A percentile compares a stretch with the other conserved stretches of the same genome.
These are phyloP conservation scores for Blastobasis adustella DNA, from an alignment of 2,888 invertebrate species.

Conservation along the genomic window DNA sequence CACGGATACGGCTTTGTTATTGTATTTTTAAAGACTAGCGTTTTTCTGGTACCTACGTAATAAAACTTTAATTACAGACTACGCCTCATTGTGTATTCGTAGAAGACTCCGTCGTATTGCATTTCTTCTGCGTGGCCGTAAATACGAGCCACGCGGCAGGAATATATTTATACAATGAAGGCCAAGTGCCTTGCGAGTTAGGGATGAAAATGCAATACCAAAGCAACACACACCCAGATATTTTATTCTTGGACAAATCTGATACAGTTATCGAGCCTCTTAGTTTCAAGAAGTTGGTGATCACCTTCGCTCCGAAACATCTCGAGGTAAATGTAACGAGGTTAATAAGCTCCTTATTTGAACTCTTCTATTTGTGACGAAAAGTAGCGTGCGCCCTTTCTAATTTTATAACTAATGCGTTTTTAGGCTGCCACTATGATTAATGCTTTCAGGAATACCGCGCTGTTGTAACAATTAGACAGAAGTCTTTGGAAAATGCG, in stretches of 20 bases:
- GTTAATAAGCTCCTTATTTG: no score
- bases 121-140: slow-evolving; percentile 58
- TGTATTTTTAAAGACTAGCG: neutral
- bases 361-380: no score
- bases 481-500: slow-evolving; percentile 50
- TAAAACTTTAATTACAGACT: slow-evolving; percentile 36
- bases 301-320: slow-evolving; percentile 56
- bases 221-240: slow-evolving; percentile 37
- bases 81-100: slow-evolving; percentile 61
- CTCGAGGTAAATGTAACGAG: slow-evolving; percentile 34
- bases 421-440: no score
- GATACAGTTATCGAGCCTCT: slow-evolving; percentile 59
- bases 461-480: slow-evolving; percentile 56
- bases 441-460: slow-evolving; percentile 49
- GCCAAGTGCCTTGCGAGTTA: slow-evolving; percentile 55
- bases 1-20: no score
- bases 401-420: neutral
- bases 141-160: slow-evolving; percentile 41
- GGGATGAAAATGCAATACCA: slow-evolving; percentile 55
- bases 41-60: neutral
- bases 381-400: neutral
- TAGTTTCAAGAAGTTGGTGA: slow-evolving; percentile 50
- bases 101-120: slow-evolving; percentile 57
- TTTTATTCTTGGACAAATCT: slow-evolving; percentile 59
- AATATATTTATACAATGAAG: slow-evolving; percentile 61